These are phyloP conservation scores for Plagodis dolabraria DNA, from an alignment of 2,888 invertebrate species.

Conservation along the genomic window DNA sequence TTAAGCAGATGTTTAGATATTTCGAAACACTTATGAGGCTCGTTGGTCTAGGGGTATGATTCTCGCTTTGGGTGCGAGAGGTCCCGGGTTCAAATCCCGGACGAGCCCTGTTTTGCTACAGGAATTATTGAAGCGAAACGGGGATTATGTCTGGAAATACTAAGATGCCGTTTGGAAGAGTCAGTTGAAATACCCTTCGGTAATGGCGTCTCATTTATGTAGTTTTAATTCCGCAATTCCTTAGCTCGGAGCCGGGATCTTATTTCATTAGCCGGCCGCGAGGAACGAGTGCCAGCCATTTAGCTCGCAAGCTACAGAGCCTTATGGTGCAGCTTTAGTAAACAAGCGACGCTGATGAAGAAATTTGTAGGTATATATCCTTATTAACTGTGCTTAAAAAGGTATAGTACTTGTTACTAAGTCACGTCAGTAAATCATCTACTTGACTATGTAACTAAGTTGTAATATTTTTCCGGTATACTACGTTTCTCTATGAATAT, in stretches of 20 bases:
- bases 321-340: slow-evolving; percentile 31
- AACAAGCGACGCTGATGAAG: slow-evolving; percentile 16
- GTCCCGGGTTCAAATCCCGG: slow-evolving; percentile 85
- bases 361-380: background rate
- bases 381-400: too few species aligned
- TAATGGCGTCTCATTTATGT: slow-evolving; percentile 78
- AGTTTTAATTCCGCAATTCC: slow-evolving; percentile 84
- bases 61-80: slow-evolving; percentile 85
- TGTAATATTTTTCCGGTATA: too few species aligned
- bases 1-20: background rate
- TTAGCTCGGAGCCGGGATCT: slow-evolving; percentile 78
- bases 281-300: slow-evolving; percentile 69
- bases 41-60: slow-evolving; percentile 86
- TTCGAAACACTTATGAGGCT: slow-evolving; percentile 49
- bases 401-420: too few species aligned
- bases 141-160: slow-evolving; percentile 29
- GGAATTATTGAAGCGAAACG: slow-evolving; percentile 19
- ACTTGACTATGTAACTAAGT: too few species aligned
- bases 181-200: slow-evolving; percentile 56
- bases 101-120: slow-evolving; percentile 65
- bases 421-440: too few species aligned
- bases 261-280: slow-evolving; percentile 82
- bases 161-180: slow-evolving; percentile 29
- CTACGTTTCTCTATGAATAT: too few species aligned
- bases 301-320: slow-evolving; percentile 71